Evolutionary conservation across 1,140 invertebrate species (phyloP).

Genomic region (Euglossa dilemma): DNA sequence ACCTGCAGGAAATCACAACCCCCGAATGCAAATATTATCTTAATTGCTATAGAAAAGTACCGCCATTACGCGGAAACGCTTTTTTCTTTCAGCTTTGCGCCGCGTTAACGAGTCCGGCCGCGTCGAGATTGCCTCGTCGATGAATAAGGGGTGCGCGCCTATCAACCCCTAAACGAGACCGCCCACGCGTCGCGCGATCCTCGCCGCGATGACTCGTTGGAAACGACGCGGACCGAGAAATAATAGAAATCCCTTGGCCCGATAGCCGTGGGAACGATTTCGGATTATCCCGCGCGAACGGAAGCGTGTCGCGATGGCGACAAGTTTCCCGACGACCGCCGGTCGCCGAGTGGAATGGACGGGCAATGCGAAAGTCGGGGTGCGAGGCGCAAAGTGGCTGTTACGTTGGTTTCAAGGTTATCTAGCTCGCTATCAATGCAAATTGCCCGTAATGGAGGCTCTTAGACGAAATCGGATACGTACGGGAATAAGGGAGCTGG

Average conservation of each 20-base stretch:
- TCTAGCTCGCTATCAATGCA: conserved; percentile 79
- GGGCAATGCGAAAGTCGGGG: neutral
- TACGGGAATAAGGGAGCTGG: conserved; percentile 71
- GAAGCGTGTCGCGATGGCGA: neutral
- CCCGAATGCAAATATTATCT: conserved; percentile 82
- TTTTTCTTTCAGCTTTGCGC: conserved; percentile 48
- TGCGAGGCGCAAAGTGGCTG: conserved; percentile 74
- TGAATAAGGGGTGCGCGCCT: neutral
- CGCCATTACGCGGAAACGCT: conserved; percentile 62
- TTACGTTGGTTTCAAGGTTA: conserved; percentile 76
- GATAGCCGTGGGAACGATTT: neutral
- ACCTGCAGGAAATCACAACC: conserved; percentile 83
- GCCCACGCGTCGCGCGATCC: neutral
- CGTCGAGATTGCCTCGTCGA: conserved; percentile 36
- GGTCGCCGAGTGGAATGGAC: too few species aligned
- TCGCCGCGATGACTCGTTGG: conserved; percentile 33
- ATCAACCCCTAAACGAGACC: neutral
- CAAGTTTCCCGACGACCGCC: neutral
- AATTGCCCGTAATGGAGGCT: conserved; percentile 81
- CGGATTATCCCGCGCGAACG: neutral
- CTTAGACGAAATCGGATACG: conserved; percentile 80
- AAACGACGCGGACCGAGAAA: neutral
- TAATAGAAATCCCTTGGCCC: conserved; percentile 31
- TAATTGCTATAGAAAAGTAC: conserved; percentile 77
- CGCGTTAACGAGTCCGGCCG: conserved; percentile 32